These are phyloP conservation scores for Tinamus major DNA, from an alignment of 2,797 vertebrate species.

Conservation along the genomic window DNA sequence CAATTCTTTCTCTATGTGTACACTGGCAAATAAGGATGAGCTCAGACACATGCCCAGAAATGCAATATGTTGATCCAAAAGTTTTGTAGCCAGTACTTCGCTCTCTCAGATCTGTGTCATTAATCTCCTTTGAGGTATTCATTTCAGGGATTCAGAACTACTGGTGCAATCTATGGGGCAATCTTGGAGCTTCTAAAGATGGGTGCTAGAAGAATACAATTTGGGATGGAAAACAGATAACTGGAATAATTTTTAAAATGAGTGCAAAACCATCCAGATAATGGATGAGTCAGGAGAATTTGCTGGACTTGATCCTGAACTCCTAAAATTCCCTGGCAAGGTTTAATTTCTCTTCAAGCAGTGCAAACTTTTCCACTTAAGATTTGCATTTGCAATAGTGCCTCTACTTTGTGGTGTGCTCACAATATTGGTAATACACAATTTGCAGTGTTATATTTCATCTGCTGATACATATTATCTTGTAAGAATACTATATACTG, in stretches of 20 bases:
- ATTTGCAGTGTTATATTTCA: neutral
- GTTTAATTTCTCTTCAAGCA: slow-evolving; percentile 6
- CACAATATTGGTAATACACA: neutral
- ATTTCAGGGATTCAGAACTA: neutral
- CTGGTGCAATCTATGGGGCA: neutral
- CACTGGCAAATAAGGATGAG: neutral
- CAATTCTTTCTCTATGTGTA: neutral
- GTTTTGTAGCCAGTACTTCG: neutral
- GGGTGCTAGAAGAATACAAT: neutral
- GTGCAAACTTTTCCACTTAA: slow-evolving; percentile 40
- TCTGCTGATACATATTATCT: neutral
- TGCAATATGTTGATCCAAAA: neutral
- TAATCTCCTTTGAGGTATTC: neutral
- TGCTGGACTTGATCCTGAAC: slow-evolving; percentile 43
- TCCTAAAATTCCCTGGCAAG: slow-evolving; percentile 28
- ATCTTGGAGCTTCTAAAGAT: neutral
- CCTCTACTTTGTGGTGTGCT: neutral
- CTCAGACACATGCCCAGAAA: neutral
- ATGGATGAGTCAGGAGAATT: slow-evolving; percentile 63
- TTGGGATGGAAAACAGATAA: neutral
- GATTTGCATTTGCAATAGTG: neutral
- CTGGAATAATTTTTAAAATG: neutral
- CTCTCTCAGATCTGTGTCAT: neutral
- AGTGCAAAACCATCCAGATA: slow-evolving; percentile 29
- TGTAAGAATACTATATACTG: neutral